Evolutionary conservation across 2,113 vertebrate species (phyloP).

Genomic region (Ranitomeya imitator): DNA sequence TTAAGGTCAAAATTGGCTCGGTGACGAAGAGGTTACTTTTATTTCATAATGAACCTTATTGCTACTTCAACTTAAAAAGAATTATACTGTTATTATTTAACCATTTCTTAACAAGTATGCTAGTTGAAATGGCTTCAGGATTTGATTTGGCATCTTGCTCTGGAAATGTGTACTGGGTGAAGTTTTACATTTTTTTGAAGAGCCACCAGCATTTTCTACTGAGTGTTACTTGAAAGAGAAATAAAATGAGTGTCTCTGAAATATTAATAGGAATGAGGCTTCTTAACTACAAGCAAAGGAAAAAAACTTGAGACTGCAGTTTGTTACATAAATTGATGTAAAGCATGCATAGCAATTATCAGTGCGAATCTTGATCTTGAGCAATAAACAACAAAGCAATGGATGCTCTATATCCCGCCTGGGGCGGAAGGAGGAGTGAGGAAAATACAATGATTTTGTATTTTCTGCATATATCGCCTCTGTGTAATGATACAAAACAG

Average conservation of each 20-base stretch:
- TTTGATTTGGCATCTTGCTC: not conserved
- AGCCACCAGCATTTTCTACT: conserved; percentile 8
- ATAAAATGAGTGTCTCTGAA: conserved; percentile 33
- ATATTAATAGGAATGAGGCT: conserved; percentile 23
- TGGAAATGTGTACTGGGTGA: not conserved
- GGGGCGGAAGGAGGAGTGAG: conserved; percentile 18
- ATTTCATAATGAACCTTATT: no score
- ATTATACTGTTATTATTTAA: not conserved
- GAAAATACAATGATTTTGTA: conserved; percentile 45
- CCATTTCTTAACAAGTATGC: not conserved
- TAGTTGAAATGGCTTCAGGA: not conserved
- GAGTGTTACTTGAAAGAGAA: conserved; percentile 30
- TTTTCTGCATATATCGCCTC: conserved; percentile 45
- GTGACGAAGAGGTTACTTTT: no score
- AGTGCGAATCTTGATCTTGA: conserved; percentile 25
- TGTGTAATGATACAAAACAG: conserved; percentile 46
- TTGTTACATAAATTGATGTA: conserved; percentile 43
- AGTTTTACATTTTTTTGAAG: not conserved
- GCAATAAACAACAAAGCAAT: conserved; percentile 48
- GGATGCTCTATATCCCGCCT: conserved; percentile 26
- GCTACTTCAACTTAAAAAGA: not conserved
- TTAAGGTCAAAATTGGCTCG: no score
- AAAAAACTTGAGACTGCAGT: conserved; percentile 30
- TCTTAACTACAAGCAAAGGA: conserved; percentile 11
- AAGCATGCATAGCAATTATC: conserved; percentile 35